phyloP scores from a whole-genome alignment of 1,140 invertebrate genomes.

The Papilio aristodemus region DNA sequence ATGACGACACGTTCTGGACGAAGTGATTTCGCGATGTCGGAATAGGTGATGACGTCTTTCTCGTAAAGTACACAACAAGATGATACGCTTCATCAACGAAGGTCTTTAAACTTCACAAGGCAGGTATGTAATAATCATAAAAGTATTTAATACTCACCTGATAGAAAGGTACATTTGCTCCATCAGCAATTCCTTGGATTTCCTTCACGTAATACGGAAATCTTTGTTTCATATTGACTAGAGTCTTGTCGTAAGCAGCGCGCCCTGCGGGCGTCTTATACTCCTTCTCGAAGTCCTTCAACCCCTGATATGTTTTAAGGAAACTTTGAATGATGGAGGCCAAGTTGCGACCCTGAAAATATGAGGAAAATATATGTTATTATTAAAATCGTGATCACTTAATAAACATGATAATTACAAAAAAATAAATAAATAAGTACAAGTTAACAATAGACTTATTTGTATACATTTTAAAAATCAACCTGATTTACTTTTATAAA shows the following conservation, averaged over 20 bases:
- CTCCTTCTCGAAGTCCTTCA: constrained; percentile 86
- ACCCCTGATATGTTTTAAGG: constrained; percentile 81
- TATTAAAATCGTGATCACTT: constrained; percentile 16
- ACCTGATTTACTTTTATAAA: neutral
- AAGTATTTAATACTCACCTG: constrained; percentile 46
- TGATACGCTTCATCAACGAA: too few relatives aligned
- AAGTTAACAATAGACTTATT: neutral
- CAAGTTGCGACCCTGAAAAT: constrained; percentile 88
- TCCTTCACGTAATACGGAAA: constrained; percentile 92
- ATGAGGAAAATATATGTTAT: neutral
- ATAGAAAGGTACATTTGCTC: constrained; percentile 89
- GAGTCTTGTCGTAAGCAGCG: constrained; percentile 87
- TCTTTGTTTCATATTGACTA: constrained; percentile 83
- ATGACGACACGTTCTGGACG: too few relatives aligned
- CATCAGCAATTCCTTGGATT: constrained; percentile 91
- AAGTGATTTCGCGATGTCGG: too few relatives aligned
- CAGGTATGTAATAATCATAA: too few relatives aligned
- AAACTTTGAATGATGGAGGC: constrained; percentile 86
- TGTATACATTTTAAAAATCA: neutral
- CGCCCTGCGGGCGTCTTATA: constrained; percentile 86
- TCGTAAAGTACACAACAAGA: too few relatives aligned
- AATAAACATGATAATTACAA: too few relatives aligned
- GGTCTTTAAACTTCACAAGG: too few relatives aligned
- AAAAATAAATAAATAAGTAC: too few relatives aligned
- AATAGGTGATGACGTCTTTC: too few relatives aligned